Percentiles rank a stretch among this genome's conserved stretches.
phyloP scores from a whole-genome alignment of 2,888 invertebrate genomes.

The Isotomurus palustris region DNA sequence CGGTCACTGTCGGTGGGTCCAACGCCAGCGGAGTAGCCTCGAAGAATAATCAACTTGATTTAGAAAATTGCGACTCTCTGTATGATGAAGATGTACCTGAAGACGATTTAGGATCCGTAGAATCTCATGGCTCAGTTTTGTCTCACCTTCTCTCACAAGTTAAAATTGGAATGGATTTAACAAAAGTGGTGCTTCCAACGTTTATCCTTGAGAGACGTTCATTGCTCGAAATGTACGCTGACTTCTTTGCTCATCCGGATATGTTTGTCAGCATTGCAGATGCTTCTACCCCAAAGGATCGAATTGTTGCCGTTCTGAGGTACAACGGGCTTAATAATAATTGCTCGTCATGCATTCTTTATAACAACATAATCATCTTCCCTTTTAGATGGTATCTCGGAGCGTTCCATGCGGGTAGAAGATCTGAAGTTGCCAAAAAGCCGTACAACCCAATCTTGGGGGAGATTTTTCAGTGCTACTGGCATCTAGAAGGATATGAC shows the following conservation, averaged over 20 bases:
- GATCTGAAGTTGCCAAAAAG: conserved; percentile 95
- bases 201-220: conserved; percentile 97
- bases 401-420: conserved; percentile 97
- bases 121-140: conserved; percentile 94
- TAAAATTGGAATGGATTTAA: conserved; percentile 99
- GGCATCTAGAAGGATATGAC: conserved; percentile 59
- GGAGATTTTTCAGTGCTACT: conserved; percentile 87
- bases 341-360: neutral
- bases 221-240: conserved; percentile 98
- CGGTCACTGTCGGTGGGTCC: no score
- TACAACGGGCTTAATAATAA: no score
- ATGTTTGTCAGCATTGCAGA: conserved; percentile 73
- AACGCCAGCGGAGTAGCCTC: no score
- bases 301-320: conserved; percentile 84
- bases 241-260: conserved; percentile 97
- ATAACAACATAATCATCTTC: neutral
- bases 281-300: conserved; percentile 73
- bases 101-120: conserved; percentile 69
- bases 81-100: conserved; percentile 43
- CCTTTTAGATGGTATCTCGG: conserved; percentile 88
- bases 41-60: no score
- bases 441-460: conserved; percentile 98
- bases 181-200: conserved; percentile 96
- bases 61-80: conserved; percentile 43
- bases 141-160: conserved; percentile 95